Base-by-base conservation (phyloP, 2,888 invertebrate species). In the Caradrina kadenii region DNA sequence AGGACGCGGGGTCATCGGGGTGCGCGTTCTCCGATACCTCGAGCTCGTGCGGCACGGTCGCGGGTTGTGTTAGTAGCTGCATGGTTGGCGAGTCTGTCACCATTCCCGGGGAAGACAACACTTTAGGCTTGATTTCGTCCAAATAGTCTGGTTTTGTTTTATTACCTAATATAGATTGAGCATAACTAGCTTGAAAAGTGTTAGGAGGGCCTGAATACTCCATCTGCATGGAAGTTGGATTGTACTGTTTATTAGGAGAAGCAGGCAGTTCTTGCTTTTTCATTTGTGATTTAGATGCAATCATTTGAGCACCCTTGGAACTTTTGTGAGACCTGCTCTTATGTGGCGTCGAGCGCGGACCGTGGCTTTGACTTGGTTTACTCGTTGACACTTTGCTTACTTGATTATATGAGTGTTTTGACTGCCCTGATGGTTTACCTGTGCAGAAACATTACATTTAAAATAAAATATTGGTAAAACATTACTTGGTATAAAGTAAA, bases 331-430 rank as follows among this genome's bases (percentile, higher is more conserved):
- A 80, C 79, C 93, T 87, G 59, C 90, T 92, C 82, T 93, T 93
- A 72, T 92, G 92, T 59, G 90, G 82, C 45, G 86, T 79, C 21
- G 89, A 79, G 64, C 93, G 90, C 45, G 91, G 88, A 11, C 88
- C 81, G 71, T 92, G 91, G 50, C 88, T 68, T 76, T 94, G 94
- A 85, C 88, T 94, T 76, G 96, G 92, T 93, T 96, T 96, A 90
- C 94, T 95, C 63, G 95, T 94, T 64, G 96, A 94, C 63, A 95
- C 94, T 93, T 96, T 96, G 91, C 96, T 96, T 78, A 96, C 95
- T 95, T 96, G 96, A 80, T 95, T 96, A 82, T 96, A 96, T 63
- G 96, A 95, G 85, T 96, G 96, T 86, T 96, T 96, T 22, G 95
- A 94, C 86, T 96, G 96, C 66, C 94, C 91, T 69, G 93, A 93